These are phyloP conservation scores for Pocillopora meandrina DNA, from an alignment of 92 coral and sea anemone species.

Conservation along the genomic window DNA sequence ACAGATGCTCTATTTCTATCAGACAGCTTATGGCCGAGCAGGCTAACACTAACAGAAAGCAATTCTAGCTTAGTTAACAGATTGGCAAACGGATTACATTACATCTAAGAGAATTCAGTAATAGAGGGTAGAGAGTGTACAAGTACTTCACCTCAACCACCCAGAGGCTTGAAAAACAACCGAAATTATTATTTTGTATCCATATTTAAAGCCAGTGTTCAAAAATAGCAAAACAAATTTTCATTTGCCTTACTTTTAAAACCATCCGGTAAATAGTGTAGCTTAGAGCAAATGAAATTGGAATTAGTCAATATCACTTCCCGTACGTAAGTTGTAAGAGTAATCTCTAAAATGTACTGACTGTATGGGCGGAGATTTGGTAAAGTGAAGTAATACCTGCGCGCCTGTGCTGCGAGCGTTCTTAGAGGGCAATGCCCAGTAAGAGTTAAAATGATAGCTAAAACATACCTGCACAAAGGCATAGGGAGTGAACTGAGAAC, in stretches of 20 bases:
- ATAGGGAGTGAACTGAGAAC: neutral
- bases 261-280: neutral
- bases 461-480: neutral
- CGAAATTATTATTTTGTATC: too few species aligned
- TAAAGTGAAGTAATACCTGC: neutral
- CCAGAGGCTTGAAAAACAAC: too few species aligned
- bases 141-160: too few species aligned
- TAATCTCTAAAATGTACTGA: constrained; percentile 2
- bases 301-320: neutral
- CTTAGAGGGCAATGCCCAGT: neutral
- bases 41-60: too few species aligned
- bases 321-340: neutral
- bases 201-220: neutral
- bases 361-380: neutral
- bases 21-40: too few species aligned
- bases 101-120: too few species aligned
- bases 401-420: neutral
- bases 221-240: neutral
- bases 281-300: neutral
- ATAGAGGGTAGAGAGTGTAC: too few species aligned
- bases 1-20: too few species aligned
- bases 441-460: neutral
- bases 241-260: neutral
- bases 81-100: too few species aligned
- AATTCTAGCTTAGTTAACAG: too few species aligned